Base-by-base conservation (phyloP, 2,888 invertebrate species). In the Cheilosia impressa region DNA sequence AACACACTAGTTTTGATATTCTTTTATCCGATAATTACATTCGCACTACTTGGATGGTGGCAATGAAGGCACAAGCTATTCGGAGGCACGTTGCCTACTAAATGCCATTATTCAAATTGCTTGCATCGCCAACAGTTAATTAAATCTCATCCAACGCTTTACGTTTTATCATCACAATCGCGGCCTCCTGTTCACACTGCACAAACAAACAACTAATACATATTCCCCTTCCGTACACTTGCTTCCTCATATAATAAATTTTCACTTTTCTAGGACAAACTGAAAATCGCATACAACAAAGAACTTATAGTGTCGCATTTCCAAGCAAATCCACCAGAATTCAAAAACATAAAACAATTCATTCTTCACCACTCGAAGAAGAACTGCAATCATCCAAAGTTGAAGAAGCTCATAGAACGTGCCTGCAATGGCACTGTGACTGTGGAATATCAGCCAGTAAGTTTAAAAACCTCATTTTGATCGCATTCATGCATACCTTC, bases 331-430 rank as follows among this genome's bases (percentile, higher is more conserved):
- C 66, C 79, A 88, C 87, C 88, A 43, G 85, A 88, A 53, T 88
- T 83, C 50, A 89, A 89, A 75, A 89, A 90, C 88, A 87, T 91
- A 2, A 90, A 90, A 80, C 89, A 91, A 65, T 90, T 91, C 75
- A 87, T 92, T 60, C 76, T 92, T 62, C 89, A 90, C 77, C 89
- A 88, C 81, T 92, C 92, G 63, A 92, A 91, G 87, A 90, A 89
- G 69, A 90, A 91, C 68, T 90, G 91, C 72, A 91, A 92, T 88
- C 90, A 91, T 88, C 89, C 89, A 55, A 91, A 91, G 71, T 88
- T 92, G 73, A 90, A 90, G 60, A 89, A 90, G 71, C 88, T 92
- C 15, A 90, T 92, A 75, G 89, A 90, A 69, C 77, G 90, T 77
- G 90, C 90, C 31, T 90, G 90, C 27, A 89, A 89, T 15, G 88